A percentile compares a stretch with the other conserved stretches of the same genome.
Evolutionary conservation across 2,888 invertebrate species (phyloP).

Genomic region (Macaria notata): DNA sequence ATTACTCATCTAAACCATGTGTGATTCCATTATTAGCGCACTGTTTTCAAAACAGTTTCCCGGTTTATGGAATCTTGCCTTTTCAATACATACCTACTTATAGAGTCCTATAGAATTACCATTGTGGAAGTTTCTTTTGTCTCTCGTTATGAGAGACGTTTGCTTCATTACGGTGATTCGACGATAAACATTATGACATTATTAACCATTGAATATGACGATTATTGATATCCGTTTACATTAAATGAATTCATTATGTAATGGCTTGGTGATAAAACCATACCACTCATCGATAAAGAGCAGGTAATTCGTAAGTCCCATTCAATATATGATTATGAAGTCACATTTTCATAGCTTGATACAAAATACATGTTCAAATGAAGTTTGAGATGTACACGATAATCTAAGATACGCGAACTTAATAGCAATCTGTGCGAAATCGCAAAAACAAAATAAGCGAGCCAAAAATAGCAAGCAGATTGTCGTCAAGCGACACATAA

Average conservation of each 20-base stretch:
- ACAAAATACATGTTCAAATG: background rate
- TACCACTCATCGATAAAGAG: no score
- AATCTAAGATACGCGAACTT: background rate
- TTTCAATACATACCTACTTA: background rate
- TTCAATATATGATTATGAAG: no score
- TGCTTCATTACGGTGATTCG: background rate
- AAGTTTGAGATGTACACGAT: background rate
- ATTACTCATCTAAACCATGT: no score
- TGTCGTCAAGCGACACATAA: constrained; percentile 24
- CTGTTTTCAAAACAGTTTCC: constrained; percentile 53
- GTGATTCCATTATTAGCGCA: constrained; percentile 28
- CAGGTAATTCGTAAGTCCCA: no score
- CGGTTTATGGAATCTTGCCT: constrained; percentile 40
- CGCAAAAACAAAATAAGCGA: constrained; percentile 3
- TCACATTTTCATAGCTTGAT: no score
- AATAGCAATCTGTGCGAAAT: background rate
- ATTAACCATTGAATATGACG: no score
- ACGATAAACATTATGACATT: background rate
- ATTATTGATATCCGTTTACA: no score
- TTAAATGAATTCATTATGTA: no score
- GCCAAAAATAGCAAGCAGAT: no score
- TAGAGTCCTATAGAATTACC: background rate
- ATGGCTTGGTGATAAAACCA: no score
- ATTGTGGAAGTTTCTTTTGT: constrained; percentile 4
- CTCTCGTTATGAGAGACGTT: background rate